These are phyloP conservation scores for Spongilla lacustris DNA, from an alignment of 37 sponge, comb jelly and placozoan genomes.

Conservation along the genomic window DNA sequence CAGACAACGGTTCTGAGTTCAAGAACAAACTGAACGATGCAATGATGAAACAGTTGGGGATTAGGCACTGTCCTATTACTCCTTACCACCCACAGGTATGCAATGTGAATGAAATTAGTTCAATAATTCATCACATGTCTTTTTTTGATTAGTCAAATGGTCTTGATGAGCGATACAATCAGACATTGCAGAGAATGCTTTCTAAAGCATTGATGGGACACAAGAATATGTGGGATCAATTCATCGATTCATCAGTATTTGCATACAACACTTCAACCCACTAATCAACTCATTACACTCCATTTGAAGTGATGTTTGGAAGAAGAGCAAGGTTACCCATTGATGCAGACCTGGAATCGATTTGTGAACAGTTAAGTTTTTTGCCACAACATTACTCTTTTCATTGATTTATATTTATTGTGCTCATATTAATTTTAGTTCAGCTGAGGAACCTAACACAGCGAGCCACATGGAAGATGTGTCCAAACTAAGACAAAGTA, in stretches of 20 bases:
- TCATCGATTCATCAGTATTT: slow-evolving; percentile 1
- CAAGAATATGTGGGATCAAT: background rate
- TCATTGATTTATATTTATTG: background rate
- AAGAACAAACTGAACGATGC: slow-evolving; percentile 1
- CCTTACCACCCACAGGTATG: background rate
- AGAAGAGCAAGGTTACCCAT: slow-evolving; percentile 1
- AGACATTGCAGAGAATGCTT: slow-evolving; percentile 1
- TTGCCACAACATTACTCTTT: background rate
- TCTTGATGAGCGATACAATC: slow-evolving; percentile 1
- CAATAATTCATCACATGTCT: background rate
- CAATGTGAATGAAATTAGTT: background rate
- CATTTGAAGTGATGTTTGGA: background rate
- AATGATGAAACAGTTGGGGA: slow-evolving; percentile 1
- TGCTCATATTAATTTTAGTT: background rate
- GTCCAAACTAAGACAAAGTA: background rate
- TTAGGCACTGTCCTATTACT: background rate
- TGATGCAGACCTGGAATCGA: slow-evolving; percentile 1
- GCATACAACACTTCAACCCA: background rate
- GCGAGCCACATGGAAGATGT: background rate
- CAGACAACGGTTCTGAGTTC: slow-evolving; percentile 1
- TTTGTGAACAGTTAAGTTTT: background rate
- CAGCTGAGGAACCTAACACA: background rate
- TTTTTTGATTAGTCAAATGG: background rate
- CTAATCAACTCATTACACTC: background rate
- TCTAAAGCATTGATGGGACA: background rate